Base-by-base conservation (phyloP, 2,113 vertebrate genomes). In the Phoxinus phoxinus region DNA sequence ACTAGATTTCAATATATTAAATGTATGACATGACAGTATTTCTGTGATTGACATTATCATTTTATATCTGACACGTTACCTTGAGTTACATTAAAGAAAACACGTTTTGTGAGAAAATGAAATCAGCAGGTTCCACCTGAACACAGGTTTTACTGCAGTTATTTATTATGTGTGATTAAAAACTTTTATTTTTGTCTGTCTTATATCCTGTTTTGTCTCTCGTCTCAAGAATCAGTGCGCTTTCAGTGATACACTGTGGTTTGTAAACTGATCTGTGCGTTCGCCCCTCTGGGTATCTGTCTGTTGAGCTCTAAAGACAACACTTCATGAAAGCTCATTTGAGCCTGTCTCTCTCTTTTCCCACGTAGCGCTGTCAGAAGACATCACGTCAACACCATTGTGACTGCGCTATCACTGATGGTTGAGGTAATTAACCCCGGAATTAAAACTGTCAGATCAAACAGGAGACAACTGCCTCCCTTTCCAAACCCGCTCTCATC, bases 371-470 rank as follows among this genome's bases (percentile, higher is more conserved):
- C 72, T 85, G 79, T 78, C 84, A 83, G 61, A 59, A 85, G 67
- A 75, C 80, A 79, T 85, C 84, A 72, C 59, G 27, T 81, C 80
- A 81, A 77, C 80, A 61, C 46, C 61, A 59, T 77, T 88, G 74
- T 63, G 72, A 71, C 72, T 76, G 80, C 9, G 53, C 84, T 67
- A 74, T 83, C 80, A 69, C 73, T 63, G 73, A 76, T 78, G 63
- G 51, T 48, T 69, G 51, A 82, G 65, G 84, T 85, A 88, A 88
- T 86, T 88, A 86, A 88, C 84, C 51, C 56, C 65, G 74, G 76
- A 84, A 84, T 79, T 67, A 85, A 81, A 88, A 67, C 84, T 85
- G 87, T 85, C 87, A 85, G 61, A 83, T 65, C 46, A 83, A 86
- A 84, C 63, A 59, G 78, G 41, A 73, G 79, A 61, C 56, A 74